These are phyloP conservation scores for Acanthis flammea DNA, from an alignment of 2,797 vertebrate species.

Conservation along the genomic window DNA sequence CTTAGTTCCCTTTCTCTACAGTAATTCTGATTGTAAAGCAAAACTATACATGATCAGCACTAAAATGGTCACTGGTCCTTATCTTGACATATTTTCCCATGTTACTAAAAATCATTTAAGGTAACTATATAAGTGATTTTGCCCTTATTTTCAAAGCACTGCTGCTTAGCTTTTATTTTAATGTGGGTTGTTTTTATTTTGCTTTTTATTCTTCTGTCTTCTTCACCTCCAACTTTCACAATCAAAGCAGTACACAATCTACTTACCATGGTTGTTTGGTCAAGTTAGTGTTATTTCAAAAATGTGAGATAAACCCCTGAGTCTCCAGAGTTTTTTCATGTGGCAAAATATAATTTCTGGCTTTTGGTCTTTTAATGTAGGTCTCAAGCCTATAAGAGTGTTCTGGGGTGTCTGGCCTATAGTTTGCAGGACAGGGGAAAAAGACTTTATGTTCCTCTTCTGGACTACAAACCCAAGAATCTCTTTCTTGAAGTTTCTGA, in stretches of 20 bases:
- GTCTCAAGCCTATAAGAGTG: not conserved
- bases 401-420: not conserved
- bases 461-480: not conserved
- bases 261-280: not conserved
- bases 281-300: not conserved
- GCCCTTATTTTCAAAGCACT: not conserved
- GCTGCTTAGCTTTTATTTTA: not conserved
- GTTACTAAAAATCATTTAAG: not conserved
- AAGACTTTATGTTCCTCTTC: not conserved
- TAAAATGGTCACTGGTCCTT: not conserved
- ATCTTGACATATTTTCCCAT: not conserved
- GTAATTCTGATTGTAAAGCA: not conserved
- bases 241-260: not conserved
- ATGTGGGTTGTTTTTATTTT: accelerated
- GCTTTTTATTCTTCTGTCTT: accelerated
- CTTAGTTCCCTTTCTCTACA: not conserved
- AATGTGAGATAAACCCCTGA: accelerated
- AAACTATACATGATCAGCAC: not conserved
- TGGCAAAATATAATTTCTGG: not conserved
- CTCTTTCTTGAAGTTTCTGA: not conserved
- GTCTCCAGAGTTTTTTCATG: not conserved
- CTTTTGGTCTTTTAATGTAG: not conserved
- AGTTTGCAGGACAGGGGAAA: not conserved
- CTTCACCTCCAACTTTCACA: accelerated
- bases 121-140: not conserved